These are phyloP conservation scores for Gopherus evgoodei DNA, from an alignment of 2,113 vertebrate genomes.

Conservation along the genomic window DNA sequence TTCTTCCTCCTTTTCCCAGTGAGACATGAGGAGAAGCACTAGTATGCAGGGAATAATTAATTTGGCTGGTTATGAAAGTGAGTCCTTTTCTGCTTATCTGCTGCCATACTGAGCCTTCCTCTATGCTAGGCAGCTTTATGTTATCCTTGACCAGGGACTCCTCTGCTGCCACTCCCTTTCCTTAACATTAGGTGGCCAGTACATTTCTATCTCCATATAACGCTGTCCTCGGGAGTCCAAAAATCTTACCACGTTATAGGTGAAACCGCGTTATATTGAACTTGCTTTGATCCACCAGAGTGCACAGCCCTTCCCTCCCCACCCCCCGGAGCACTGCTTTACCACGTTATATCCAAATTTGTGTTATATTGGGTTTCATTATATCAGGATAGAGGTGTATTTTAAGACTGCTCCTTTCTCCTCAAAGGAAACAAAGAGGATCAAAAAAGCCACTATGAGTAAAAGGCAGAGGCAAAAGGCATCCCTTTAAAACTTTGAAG, in stretches of 20 bases:
- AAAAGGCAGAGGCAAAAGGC: neutral
- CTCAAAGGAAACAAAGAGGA: neutral
- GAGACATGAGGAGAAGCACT: neutral
- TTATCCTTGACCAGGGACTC: neutral
- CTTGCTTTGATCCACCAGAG: too few species aligned
- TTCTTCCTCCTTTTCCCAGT: neutral
- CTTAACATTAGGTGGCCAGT: neutral
- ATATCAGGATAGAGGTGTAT: too few species aligned
- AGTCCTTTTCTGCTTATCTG: neutral
- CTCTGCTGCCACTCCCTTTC: neutral
- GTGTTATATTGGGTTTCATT: too few species aligned
- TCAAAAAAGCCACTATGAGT: neutral
- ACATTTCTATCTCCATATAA: too few species aligned
- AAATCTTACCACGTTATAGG: too few species aligned
- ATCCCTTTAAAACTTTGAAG: neutral
- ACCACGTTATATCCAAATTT: too few species aligned
- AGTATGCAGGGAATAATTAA: neutral
- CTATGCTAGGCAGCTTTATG: accelerated
- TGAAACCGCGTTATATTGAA: too few species aligned
- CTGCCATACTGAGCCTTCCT: neutral
- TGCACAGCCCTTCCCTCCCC: too few species aligned
- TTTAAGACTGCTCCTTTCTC: neutral
- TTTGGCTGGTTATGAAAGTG: neutral
- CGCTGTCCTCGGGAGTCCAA: too few species aligned
- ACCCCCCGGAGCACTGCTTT: too few species aligned